Evolutionary conservation across 2,888 invertebrate genomes (phyloP).

Genomic region (Tiliacea citrago): DNA sequence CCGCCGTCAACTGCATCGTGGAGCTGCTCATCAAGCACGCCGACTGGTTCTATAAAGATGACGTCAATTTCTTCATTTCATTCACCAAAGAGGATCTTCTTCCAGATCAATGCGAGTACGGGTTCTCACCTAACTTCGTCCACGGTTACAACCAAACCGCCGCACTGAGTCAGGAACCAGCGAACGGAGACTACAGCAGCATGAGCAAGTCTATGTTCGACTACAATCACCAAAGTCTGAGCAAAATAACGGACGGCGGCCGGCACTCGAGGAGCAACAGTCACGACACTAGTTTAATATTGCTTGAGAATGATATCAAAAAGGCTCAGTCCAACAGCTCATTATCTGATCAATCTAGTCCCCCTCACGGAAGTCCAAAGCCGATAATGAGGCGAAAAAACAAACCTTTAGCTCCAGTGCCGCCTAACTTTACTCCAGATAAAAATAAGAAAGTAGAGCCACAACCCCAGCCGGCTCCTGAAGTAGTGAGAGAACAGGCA

Average conservation of each 20-base stretch:
- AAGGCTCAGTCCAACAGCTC: slow-evolving; percentile 93
- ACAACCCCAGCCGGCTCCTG: slow-evolving; percentile 69
- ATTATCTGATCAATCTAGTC: slow-evolving; percentile 92
- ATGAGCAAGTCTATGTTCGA: slow-evolving; percentile 87
- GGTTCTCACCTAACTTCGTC: slow-evolving; percentile 82
- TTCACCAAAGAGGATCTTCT: slow-evolving; percentile 91
- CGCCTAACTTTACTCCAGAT: slow-evolving; percentile 91
- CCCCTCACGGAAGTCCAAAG: slow-evolving; percentile 94
- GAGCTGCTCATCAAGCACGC: slow-evolving; percentile 95
- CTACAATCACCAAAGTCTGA: slow-evolving; percentile 74
- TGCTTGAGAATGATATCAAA: slow-evolving; percentile 88
- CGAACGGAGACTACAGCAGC: slow-evolving; percentile 84
- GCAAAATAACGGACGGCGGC: slow-evolving; percentile 72
- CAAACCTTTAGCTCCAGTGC: slow-evolving; percentile 94
- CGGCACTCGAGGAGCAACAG: slow-evolving; percentile 91
- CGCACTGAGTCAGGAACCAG: slow-evolving; percentile 81
- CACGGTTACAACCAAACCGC: slow-evolving; percentile 85
- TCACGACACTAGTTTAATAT: slow-evolving; percentile 90
- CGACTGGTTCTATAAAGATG: slow-evolving; percentile 96
- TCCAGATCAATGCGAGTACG: slow-evolving; percentile 88
- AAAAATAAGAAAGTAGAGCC: slow-evolving; percentile 81
- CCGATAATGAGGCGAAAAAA: slow-evolving; percentile 93
- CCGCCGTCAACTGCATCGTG: slow-evolving; percentile 95
- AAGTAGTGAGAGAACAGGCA: slow-evolving; percentile 67
- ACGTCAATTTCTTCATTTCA: slow-evolving; percentile 93